Conservation (phyloP, 2,888 invertebrate species). For the Mythimna lalbum region DNA sequence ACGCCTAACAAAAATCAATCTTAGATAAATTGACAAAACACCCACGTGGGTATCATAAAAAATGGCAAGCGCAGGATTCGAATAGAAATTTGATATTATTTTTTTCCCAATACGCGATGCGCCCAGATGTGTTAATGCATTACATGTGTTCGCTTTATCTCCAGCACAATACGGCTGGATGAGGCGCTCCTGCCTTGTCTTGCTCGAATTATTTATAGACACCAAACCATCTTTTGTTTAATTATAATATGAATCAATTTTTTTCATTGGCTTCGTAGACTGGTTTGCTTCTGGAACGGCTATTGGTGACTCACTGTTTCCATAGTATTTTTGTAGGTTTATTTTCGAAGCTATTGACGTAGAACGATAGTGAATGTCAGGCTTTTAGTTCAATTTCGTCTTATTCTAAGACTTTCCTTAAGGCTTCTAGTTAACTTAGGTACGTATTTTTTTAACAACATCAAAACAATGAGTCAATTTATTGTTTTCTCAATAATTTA, state of each 20-base stretch:
- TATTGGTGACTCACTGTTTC: slow-evolving; percentile 33
- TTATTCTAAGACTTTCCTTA: not conserved
- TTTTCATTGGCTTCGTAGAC: slow-evolving; percentile 37
- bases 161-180: slow-evolving; percentile 71
- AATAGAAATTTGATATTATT: slow-evolving; percentile 79
- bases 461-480: not conserved
- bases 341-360: not conserved
- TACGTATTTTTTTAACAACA: not conserved
- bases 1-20: slow-evolving; percentile 37
- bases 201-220: slow-evolving; percentile 75
- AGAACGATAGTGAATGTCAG: not conserved
- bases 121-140: slow-evolving; percentile 81
- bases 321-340: slow-evolving; percentile 3
- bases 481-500: not conserved
- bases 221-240: slow-evolving; percentile 69
- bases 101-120: slow-evolving; percentile 67
- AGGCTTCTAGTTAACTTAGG: not conserved
- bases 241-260: slow-evolving; percentile 58
- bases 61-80: slow-evolving; percentile 72
- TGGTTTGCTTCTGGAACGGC: slow-evolving; percentile 16
- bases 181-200: slow-evolving; percentile 64
- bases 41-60: slow-evolving; percentile 73
- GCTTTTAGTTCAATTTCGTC: not conserved
- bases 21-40: slow-evolving; percentile 69
- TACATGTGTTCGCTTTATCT: slow-evolving; percentile 80